Evolutionary conservation across 1,140 invertebrate genomes (phyloP).

Genomic region (Zelostemma sp.): DNA sequence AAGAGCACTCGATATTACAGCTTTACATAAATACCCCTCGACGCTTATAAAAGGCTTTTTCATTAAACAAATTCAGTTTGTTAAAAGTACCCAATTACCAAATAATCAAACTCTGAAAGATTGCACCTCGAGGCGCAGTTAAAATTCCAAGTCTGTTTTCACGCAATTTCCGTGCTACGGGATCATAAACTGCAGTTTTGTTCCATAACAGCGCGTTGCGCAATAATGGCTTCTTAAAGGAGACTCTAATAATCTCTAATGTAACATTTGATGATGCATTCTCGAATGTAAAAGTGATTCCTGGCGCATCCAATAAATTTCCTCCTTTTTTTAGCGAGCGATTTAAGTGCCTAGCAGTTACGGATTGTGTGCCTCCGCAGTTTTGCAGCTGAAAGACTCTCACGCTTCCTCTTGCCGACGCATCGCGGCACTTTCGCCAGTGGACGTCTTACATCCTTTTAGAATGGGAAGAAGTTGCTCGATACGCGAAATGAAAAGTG

Average conservation of each 20-base stretch:
- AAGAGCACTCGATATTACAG: neutral
- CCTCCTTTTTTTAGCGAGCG: constrained; percentile 15
- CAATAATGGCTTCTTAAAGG: constrained; percentile 16
- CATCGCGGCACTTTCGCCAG: constrained; percentile 53
- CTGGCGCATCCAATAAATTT: constrained; percentile 37
- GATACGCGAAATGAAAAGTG: too few relatives aligned
- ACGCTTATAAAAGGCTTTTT: too few relatives aligned
- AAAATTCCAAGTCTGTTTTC: too few relatives aligned
- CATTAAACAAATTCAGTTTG: too few relatives aligned
- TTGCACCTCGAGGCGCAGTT: too few relatives aligned
- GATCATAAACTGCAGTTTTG: neutral
- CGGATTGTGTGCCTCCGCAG: constrained; percentile 54
- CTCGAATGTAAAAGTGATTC: constrained; percentile 22
- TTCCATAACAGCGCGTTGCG: constrained; percentile 2
- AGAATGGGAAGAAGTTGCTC: constrained; percentile 41
- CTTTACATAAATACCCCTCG: too few relatives aligned
- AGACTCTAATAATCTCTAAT: constrained; percentile 26
- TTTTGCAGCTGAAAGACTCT: constrained; percentile 51
- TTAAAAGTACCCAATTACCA: too few relatives aligned
- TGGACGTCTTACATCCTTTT: constrained; percentile 40
- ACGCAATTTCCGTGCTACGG: too few relatives aligned
- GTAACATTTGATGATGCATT: constrained; percentile 12
- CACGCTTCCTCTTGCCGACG: constrained; percentile 48
- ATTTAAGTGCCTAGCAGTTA: constrained; percentile 43
- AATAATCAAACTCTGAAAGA: too few relatives aligned